These are phyloP conservation scores for Clavelina lepadiformis DNA, from an alignment of 23 tunicate species.

Conservation along the genomic window DNA sequence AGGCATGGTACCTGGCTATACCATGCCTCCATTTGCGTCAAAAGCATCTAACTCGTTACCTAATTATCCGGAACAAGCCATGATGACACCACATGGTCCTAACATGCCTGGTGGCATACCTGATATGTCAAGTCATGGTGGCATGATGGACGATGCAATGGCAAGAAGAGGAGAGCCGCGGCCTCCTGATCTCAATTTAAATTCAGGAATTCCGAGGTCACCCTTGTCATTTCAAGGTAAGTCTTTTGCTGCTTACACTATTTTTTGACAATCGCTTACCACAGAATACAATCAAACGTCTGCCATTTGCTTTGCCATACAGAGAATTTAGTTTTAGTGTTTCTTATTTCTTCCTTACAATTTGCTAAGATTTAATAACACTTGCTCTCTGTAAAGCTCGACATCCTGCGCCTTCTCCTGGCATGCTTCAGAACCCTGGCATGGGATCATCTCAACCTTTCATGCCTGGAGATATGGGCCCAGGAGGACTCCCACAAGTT, in stretches of 20 bases:
- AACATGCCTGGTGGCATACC: slow-evolving; percentile 12
- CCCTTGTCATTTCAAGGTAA: slow-evolving; percentile 44
- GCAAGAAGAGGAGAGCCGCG: slow-evolving; percentile 78
- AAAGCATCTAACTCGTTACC: slow-evolving; percentile 30
- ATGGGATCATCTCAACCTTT: slow-evolving; percentile 13
- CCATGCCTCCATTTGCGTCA: neutral
- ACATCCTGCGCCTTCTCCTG: slow-evolving; percentile 46
- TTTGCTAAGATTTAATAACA: too few relatives aligned
- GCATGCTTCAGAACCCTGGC: slow-evolving; percentile 16
- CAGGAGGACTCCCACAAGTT: slow-evolving; percentile 30
- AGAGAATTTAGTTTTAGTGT: too few relatives aligned
- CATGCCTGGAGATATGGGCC: slow-evolving; percentile 15
- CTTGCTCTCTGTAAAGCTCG: too few relatives aligned
- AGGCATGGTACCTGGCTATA: slow-evolving; percentile 9
- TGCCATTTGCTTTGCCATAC: too few relatives aligned
- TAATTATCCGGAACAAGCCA: slow-evolving; percentile 26
- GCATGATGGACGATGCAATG: slow-evolving; percentile 64
- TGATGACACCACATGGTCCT: slow-evolving; percentile 27
- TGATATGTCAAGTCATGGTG: slow-evolving; percentile 14
- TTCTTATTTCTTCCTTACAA: too few relatives aligned
- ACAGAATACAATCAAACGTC: too few relatives aligned
- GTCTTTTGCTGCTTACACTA: too few relatives aligned
- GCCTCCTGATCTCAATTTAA: slow-evolving; percentile 72
- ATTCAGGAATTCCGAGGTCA: slow-evolving; percentile 46
- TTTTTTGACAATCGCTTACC: too few relatives aligned